Conservation (phyloP, 64 coral and sea anemone genomes). For the Porites australiensis region DNA sequence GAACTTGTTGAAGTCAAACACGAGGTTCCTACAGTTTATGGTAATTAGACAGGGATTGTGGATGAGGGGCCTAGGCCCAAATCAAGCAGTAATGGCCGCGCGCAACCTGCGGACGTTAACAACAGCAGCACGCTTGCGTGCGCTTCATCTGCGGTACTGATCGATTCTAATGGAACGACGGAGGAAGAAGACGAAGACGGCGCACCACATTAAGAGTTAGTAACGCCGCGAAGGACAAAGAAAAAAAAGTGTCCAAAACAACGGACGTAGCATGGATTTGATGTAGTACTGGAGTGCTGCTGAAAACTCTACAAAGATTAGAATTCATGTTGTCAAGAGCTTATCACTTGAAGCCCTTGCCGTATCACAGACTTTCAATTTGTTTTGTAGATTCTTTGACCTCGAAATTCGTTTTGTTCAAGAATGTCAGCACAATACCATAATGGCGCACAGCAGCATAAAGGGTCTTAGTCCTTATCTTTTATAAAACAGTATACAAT, state of each 20-base stretch:
- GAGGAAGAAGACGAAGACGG: not conserved
- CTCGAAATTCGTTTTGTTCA: too few species aligned
- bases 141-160: not conserved
- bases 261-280: not conserved
- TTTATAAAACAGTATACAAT: too few species aligned
- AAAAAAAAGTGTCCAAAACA: not conserved
- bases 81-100: not conserved
- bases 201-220: constrained; percentile 31
- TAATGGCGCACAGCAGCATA: too few species aligned
- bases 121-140: not conserved
- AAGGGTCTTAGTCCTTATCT: too few species aligned
- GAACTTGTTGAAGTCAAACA: constrained; percentile 43
- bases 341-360: too few species aligned
- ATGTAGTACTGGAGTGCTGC: too few species aligned
- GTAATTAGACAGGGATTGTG: not conserved
- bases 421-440: too few species aligned
- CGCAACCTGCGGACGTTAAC: not conserved
- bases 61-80: not conserved
- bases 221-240: not conserved
- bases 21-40: not conserved
- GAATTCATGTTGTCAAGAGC: too few species aligned
- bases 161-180: not conserved
- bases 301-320: too few species aligned
- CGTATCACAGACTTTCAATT: too few species aligned
- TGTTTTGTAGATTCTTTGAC: too few species aligned